phyloP scores from a whole-genome alignment of 2,888 invertebrate genomes.

The Poecilobothrus nobilitatus region DNA sequence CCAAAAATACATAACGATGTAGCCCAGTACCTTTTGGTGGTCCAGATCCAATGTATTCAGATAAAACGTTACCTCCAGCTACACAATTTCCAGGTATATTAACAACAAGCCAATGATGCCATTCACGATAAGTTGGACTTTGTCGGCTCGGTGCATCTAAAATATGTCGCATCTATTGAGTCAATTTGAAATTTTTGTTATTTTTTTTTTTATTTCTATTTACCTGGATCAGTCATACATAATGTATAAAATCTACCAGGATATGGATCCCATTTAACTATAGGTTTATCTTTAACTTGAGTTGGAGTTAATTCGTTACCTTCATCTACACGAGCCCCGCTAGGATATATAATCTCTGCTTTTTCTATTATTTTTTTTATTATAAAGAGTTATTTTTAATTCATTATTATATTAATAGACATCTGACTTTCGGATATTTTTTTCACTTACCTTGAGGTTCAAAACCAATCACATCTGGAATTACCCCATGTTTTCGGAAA shows the following conservation, averaged over 20 bases:
- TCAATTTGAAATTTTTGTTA: too few relatives aligned
- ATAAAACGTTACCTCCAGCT: constrained; percentile 61
- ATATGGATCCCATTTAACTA: constrained; percentile 35
- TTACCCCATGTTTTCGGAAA: constrained; percentile 48
- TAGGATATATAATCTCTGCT: constrained; percentile 29
- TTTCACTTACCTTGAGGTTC: constrained; percentile 22
- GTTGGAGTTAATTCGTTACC: constrained; percentile 69
- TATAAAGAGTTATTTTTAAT: too few relatives aligned
- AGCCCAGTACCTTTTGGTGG: constrained; percentile 68
- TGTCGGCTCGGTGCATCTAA: constrained; percentile 75
- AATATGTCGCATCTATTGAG: neutral
- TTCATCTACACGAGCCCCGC: constrained; percentile 44
- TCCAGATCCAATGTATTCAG: constrained; percentile 75
- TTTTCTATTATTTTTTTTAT: neutral
- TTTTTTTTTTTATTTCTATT: neutral
- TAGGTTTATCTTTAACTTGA: constrained; percentile 42
- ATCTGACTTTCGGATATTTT: neutral
- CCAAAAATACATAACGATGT: constrained; percentile 71
- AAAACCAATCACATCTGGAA: constrained; percentile 30
- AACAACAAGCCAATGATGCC: constrained; percentile 88
- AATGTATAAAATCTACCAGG: constrained; percentile 34
- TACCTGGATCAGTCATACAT: constrained; percentile 56
- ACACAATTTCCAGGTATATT: constrained; percentile 74
- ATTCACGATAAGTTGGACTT: constrained; percentile 73
- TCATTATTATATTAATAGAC: neutral